These are phyloP conservation scores for Catharus fuscescens DNA, from an alignment of 2,113 vertebrate species.

Conservation along the genomic window DNA sequence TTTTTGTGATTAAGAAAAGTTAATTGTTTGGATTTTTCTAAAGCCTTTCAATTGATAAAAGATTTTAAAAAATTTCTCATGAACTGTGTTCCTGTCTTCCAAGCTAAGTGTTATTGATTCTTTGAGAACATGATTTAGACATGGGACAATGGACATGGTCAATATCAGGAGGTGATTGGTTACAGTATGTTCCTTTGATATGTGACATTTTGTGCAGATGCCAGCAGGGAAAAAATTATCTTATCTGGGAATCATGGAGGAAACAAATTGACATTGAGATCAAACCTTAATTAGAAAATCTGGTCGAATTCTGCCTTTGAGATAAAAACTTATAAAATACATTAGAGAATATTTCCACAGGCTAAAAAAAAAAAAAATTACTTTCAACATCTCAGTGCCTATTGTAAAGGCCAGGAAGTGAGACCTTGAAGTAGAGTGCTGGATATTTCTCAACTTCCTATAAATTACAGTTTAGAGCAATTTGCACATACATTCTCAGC, in stretches of 20 bases:
- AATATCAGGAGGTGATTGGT: not conserved
- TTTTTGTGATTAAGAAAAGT: not conserved
- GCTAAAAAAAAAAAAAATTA: not conserved
- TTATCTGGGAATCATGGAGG: slow-evolving; percentile 33
- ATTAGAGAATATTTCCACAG: not conserved
- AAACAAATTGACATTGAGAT: slow-evolving; percentile 28
- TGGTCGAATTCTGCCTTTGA: slow-evolving; percentile 15
- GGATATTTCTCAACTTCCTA: not conserved
- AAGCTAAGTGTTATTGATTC: not conserved
- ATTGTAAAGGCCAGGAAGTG: not conserved
- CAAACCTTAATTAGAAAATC: slow-evolving; percentile 22
- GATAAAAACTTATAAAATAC: not conserved
- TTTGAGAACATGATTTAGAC: not conserved
- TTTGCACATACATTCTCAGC: not conserved
- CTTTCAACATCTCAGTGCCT: not conserved
- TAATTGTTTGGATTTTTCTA: not conserved
- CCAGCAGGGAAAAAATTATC: slow-evolving; percentile 24
- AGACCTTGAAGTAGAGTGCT: not conserved
- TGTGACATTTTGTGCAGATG: not conserved
- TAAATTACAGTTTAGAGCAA: not conserved
- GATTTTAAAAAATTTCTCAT: not conserved
- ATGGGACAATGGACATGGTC: not conserved
- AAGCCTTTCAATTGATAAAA: not conserved
- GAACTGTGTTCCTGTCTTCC: not conserved
- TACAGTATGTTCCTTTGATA: not conserved